These are phyloP conservation scores for Polymixis flavicincta DNA, from an alignment of 2,888 invertebrate genomes.

Conservation along the genomic window DNA sequence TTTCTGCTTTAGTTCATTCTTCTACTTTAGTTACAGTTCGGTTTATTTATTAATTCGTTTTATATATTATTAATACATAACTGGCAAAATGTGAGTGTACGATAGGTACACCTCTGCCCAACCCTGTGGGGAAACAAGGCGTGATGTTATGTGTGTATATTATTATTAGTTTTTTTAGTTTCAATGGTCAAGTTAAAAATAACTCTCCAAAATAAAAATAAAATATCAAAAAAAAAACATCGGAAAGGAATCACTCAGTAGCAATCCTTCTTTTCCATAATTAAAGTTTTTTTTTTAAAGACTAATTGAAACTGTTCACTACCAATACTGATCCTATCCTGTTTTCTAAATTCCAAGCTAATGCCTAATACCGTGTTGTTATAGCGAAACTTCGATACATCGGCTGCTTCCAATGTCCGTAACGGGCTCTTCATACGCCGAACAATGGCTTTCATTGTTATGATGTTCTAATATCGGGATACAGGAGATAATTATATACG, in stretches of 20 bases:
- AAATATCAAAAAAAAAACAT: background rate
- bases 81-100: no score
- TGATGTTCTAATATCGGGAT: conserved; percentile 45
- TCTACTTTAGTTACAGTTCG: conserved; percentile 76
- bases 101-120: no score
- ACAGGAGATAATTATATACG: conserved; percentile 30
- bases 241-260: background rate
- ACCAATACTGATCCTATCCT: conserved; percentile 23
- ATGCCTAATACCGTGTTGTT: conserved; percentile 33
- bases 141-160: no score
- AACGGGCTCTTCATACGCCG: conserved; percentile 26
- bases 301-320: background rate
- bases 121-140: no score
- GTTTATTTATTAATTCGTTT: no score
- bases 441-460: conserved; percentile 55
- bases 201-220: no score
- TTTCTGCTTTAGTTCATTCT: conserved; percentile 94
- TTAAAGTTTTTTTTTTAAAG: background rate
- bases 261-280: background rate
- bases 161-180: no score
- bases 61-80: no score
- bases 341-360: conserved; percentile 23
- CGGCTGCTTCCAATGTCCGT: conserved; percentile 34
- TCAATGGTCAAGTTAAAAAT: no score
- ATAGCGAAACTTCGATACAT: conserved; percentile 54